Evolutionary conservation across 2,797 vertebrate species (phyloP), one percentile per base, ranked within the genome.

Genomic region (Semaprochilodus insignis): DNA sequence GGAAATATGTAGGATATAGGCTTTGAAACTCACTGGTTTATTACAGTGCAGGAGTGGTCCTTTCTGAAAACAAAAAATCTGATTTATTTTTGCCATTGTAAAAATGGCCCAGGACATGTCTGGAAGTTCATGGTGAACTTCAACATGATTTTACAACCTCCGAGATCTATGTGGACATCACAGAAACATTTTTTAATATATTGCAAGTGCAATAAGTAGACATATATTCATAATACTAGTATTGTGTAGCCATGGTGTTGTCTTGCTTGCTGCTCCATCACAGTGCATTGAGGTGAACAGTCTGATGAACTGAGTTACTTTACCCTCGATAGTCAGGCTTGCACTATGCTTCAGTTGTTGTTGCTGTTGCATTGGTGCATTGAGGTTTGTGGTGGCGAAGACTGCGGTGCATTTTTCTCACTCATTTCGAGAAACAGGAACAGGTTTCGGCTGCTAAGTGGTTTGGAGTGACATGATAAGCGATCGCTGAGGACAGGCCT

Each of bases 371-470:
- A 77, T 67, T 72, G 55, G 25, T 84, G 81, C 81, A 80, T 75
- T 72, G 55, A 21, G 71, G 36, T 84, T 86, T 83, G 80, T 63
- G 76, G 87, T 84, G 54, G 63, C 44, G 17, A 60, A 78, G 36
- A 17, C 23, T 72, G 77, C 3, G 65, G 83, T 65, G 71, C 48
- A 31, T 70, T 78, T 57, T 69, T 81, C 65, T 85, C 74, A 69
- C 60, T 74, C 67, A 81, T 85, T 79, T 75, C 6, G 69, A 86
- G 81, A 84, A 88, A 86, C 87, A 88, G 84, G 84, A 88, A 86
- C 83, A 83, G 82, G 73, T 75, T 66, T 51, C 71, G 73, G 40
- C 65, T 78, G 78, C 66, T 17, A 36, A 48, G 65, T 69, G 74
- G 85, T 86, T 84, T 80, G n/a, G n/a, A 16, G 31, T 78, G 79